These are phyloP conservation scores for Lypha dubia DNA, from an alignment of 2,888 invertebrate species.

Conservation along the genomic window DNA sequence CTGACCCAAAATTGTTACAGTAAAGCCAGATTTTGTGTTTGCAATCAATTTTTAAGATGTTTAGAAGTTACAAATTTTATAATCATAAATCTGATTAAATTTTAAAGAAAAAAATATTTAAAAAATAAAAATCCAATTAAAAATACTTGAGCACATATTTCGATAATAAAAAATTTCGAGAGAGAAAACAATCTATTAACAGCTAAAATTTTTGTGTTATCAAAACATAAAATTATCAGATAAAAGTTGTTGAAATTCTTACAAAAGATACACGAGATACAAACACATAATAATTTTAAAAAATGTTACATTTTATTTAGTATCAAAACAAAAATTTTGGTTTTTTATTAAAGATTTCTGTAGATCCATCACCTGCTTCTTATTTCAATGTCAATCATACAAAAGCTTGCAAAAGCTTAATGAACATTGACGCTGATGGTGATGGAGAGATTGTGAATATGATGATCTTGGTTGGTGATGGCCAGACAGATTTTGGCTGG, in stretches of 20 bases:
- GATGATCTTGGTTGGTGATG: conserved; percentile 63
- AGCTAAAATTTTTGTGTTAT: neutral
- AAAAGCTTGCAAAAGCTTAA: conserved; percentile 59
- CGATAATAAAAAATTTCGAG: neutral
- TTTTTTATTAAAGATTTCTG: conserved; percentile 30
- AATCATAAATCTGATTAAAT: too few species aligned
- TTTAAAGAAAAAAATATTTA: too few species aligned
- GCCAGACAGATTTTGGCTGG: conserved; percentile 55
- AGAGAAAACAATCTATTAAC: neutral
- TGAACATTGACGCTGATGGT: conserved; percentile 65
- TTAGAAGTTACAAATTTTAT: too few species aligned
- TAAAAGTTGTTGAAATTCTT: conserved; percentile 33
- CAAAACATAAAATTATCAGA: conserved; percentile 11
- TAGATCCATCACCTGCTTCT: conserved; percentile 59
- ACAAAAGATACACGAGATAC: conserved; percentile 5
- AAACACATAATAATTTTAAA: conserved; percentile 4
- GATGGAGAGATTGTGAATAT: conserved; percentile 56
- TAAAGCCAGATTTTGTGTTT: too few species aligned
- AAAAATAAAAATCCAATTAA: too few species aligned
- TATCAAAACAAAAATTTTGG: conserved; percentile 13
- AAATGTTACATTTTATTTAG: neutral
- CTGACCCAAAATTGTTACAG: too few species aligned
- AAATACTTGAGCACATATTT: neutral
- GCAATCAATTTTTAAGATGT: too few species aligned
- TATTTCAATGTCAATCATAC: conserved; percentile 60